Evolutionary conservation across 2,888 invertebrate species (phyloP).

Genomic region (Coremacera marginata): DNA sequence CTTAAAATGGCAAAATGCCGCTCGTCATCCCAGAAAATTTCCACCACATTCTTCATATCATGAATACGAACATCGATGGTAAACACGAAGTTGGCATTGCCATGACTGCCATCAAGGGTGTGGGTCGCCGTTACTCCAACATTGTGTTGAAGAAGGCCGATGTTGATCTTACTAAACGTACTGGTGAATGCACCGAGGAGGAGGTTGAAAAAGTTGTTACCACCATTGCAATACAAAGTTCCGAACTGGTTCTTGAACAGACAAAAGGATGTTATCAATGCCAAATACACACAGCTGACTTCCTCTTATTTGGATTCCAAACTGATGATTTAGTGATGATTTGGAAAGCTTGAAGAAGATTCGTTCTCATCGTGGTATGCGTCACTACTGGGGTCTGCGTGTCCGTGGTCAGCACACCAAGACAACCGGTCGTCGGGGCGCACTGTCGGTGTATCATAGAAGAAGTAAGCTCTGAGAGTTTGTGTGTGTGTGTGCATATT

Average conservation of each 20-base stretch:
- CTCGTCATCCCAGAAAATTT: slow-evolving; percentile 99
- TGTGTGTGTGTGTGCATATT: slow-evolving; percentile 5
- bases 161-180: too few species aligned
- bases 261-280: slow-evolving; percentile 99
- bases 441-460: slow-evolving; percentile 99
- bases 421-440: slow-evolving; percentile 99
- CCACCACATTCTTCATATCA: slow-evolving; percentile 99
- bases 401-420: slow-evolving; percentile 99
- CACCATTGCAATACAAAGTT: slow-evolving; percentile 99
- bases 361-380: too few species aligned
- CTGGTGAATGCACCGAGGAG: slow-evolving; percentile 94
- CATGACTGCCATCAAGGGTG: too few species aligned
- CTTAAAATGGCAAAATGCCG: slow-evolving; percentile 72
- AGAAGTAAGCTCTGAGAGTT: slow-evolving; percentile 82
- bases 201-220: slow-evolving; percentile 98
- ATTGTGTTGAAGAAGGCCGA: too few species aligned
- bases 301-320: slow-evolving; percentile 96
- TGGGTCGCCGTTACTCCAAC: too few species aligned
- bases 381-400: too few species aligned
- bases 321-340: slow-evolving; percentile 99
- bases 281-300: slow-evolving; percentile 95
- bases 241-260: slow-evolving; percentile 99
- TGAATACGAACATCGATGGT: too few species aligned
- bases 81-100: too few species aligned
- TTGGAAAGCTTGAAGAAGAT: slow-evolving; percentile 96